phyloP scores from a whole-genome alignment of 2,113 vertebrate genomes.

The Turnix velox region DNA sequence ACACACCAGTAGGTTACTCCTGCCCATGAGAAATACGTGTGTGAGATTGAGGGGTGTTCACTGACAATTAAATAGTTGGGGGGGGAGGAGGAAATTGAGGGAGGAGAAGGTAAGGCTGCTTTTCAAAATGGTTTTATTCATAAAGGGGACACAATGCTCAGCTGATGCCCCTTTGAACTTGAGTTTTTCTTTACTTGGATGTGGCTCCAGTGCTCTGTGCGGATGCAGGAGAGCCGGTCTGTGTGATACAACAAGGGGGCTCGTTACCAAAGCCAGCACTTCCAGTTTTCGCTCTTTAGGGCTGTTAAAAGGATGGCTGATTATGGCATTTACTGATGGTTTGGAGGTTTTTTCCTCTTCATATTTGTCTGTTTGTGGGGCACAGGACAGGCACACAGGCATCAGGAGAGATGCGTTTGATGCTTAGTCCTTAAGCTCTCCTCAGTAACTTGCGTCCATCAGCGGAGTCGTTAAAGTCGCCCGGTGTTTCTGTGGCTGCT shows the following conservation, averaged over 20 bases:
- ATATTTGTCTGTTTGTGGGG: not conserved
- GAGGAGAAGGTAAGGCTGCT: not conserved
- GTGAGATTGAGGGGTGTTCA: not conserved
- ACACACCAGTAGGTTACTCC: not conserved
- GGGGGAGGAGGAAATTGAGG: too few relatives aligned
- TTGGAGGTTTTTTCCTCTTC: too few relatives aligned
- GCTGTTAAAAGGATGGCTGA: not conserved
- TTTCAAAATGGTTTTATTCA: not conserved
- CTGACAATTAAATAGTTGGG: too few relatives aligned
- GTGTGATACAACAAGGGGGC: too few relatives aligned
- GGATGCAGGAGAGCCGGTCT: too few relatives aligned
- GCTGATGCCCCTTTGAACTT: too few relatives aligned
- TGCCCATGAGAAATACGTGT: not conserved
- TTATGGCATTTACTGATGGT: not conserved
- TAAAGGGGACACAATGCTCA: not conserved
- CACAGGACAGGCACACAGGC: fast-evolving
- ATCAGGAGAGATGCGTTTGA: fast-evolving
- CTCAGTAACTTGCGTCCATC: fast-evolving
- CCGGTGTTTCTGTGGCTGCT: fast-evolving
- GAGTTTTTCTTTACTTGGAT: too few relatives aligned
- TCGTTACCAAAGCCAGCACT: fast-evolving
- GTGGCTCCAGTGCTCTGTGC: not conserved
- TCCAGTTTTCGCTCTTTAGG: fast-evolving
- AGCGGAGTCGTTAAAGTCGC: fast-evolving
- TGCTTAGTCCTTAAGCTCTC: not conserved